A percentile compares a stretch with the other conserved stretches of the same genome.
phyloP scores from a whole-genome alignment of 2,113 vertebrate species.

The Mixornis gularis region DNA sequence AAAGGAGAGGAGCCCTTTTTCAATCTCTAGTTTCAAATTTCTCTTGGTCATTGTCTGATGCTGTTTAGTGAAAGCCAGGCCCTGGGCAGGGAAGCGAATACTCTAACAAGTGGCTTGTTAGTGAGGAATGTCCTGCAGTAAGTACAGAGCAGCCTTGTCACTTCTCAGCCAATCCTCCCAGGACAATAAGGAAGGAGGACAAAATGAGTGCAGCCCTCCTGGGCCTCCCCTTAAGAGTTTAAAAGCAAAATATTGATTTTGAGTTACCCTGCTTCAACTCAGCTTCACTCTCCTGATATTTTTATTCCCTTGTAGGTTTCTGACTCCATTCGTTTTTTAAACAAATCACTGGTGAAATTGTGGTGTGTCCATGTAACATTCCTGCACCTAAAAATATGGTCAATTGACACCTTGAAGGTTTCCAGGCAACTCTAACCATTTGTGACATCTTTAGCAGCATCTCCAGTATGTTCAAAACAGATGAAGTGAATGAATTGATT shows the following conservation, averaged over 20 bases:
- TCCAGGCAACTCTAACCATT: slow-evolving; percentile 78
- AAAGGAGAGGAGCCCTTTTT: background rate
- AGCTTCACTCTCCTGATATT: slow-evolving; percentile 75
- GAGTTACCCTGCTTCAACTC: slow-evolving; percentile 84
- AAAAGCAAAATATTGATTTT: slow-evolving; percentile 95
- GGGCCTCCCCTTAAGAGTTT: slow-evolving; percentile 82
- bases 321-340: slow-evolving; percentile 76
- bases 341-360: slow-evolving; percentile 75
- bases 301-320: slow-evolving; percentile 81
- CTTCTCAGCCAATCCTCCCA: slow-evolving; percentile 76
- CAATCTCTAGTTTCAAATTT: background rate
- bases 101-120: slow-evolving; percentile 79
- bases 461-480: slow-evolving; percentile 65
- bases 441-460: slow-evolving; percentile 79
- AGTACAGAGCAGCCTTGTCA: slow-evolving; percentile 64
- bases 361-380: slow-evolving; percentile 73
- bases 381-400: slow-evolving; percentile 78
- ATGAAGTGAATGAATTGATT: slow-evolving; percentile 79
- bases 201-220: slow-evolving; percentile 81
- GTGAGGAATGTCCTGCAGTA: slow-evolving; percentile 65
- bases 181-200: slow-evolving; percentile 77
- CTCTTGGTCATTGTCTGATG: background rate
- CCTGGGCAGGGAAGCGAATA: slow-evolving; percentile 24
- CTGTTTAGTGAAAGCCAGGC: background rate
- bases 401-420: slow-evolving; percentile 81